Percentiles rank a stretch among this genome's conserved stretches.
These are phyloP conservation scores for Drosophila pectinifera DNA, from an alignment of 1,140 invertebrate species.

Conservation along the genomic window DNA sequence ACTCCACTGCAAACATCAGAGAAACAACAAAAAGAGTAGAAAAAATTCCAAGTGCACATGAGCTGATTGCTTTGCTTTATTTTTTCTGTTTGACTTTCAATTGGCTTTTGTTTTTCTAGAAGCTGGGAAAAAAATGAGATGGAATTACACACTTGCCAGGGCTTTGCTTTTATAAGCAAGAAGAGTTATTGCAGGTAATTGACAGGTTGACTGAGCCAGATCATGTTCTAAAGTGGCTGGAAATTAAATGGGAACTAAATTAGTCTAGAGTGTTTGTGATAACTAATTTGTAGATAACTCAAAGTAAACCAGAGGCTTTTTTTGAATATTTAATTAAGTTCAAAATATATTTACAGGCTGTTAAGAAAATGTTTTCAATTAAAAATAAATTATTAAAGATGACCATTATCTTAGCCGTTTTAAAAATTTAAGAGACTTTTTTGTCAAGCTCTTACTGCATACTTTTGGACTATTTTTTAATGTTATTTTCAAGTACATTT, in stretches of 20 bases:
- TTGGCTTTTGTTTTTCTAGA: constrained; percentile 33
- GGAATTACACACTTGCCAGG: constrained; percentile 6
- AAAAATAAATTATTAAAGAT: no score
- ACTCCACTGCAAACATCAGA: constrained; percentile 3
- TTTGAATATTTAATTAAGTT: not conserved
- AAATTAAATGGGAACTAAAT: not conserved
- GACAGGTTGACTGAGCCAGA: constrained; percentile 2
- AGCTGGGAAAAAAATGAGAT: constrained; percentile 9
- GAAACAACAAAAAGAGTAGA: not conserved
- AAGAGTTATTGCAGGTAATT: constrained; percentile 14
- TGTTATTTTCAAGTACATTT: not conserved
- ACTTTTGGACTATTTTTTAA: not conserved
- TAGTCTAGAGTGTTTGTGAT: not conserved
- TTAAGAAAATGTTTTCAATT: not conserved
- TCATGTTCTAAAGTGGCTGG: not conserved
- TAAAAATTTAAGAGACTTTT: no score
- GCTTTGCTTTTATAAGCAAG: constrained; percentile 9
- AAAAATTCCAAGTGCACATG: constrained; percentile 18
- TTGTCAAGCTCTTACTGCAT: not conserved
- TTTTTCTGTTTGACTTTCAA: constrained; percentile 43
- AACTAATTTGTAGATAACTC: not conserved
- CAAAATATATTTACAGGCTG: no score
- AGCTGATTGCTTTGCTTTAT: constrained; percentile 52
- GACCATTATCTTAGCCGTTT: no score
- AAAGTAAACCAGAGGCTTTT: not conserved